A percentile compares a stretch with the other conserved stretches of the same genome.
These are phyloP conservation scores for Dicrurus megarhynchus DNA, from an alignment of 2,113 vertebrate genomes.

Conservation along the genomic window DNA sequence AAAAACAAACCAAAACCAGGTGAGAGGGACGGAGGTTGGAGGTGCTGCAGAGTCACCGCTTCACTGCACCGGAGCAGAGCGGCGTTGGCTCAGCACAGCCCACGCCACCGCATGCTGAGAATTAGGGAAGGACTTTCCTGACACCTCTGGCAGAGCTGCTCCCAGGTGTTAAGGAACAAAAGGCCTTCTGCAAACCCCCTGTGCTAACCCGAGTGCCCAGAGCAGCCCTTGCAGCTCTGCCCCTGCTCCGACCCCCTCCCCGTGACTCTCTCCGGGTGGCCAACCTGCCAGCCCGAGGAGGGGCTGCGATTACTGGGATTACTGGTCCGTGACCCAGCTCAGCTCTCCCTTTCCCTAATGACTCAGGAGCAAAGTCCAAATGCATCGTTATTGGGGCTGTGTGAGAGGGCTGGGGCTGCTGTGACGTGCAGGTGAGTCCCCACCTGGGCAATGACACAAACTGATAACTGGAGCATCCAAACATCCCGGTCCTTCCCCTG, in stretches of 20 bases:
- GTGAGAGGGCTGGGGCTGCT: background rate
- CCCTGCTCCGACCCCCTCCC: background rate
- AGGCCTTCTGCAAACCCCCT: background rate
- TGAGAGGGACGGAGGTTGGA: background rate
- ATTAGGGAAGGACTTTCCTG: background rate
- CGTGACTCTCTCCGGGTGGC: background rate
- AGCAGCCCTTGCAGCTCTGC: background rate
- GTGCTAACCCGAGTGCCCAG: background rate
- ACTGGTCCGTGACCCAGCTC: background rate
- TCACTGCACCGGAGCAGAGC: fast-evolving
- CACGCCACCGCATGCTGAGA: fast-evolving
- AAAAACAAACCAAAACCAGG: background rate
- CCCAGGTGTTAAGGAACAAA: background rate
- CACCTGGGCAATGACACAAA: background rate
- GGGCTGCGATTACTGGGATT: background rate
- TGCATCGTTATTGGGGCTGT: fast-evolving
- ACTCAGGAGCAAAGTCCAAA: constrained; percentile 5
- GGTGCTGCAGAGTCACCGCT: background rate
- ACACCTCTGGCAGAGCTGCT: background rate
- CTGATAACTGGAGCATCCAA: background rate
- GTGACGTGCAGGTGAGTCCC: background rate
- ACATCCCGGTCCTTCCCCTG: background rate
- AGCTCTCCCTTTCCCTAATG: background rate
- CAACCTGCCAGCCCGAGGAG: background rate
- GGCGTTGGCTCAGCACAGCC: background rate